Evolutionary conservation across 1,140 invertebrate genomes (phyloP).

Genomic region (Vollenhovia emeryi): DNA sequence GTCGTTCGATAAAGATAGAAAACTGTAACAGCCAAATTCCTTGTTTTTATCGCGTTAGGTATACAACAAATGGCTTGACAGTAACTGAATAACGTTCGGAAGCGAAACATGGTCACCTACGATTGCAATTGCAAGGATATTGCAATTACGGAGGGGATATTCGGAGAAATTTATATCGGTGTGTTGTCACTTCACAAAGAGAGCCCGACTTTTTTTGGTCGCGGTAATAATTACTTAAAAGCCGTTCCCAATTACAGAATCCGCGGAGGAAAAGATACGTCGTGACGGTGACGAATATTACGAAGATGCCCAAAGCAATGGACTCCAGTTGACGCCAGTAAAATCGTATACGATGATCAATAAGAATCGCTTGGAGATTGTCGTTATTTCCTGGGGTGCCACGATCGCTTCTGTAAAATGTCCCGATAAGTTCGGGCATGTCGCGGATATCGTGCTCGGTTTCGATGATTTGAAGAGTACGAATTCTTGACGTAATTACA

Average conservation of each 20-base stretch:
- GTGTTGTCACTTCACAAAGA: constrained; percentile 21
- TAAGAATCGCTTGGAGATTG: constrained; percentile 84
- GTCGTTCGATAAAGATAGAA: not conserved
- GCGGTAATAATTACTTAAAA: constrained; percentile 1
- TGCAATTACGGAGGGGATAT: constrained; percentile 75
- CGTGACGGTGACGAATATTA: not conserved
- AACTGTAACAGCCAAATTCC: not conserved
- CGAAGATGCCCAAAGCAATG: not conserved
- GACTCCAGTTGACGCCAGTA: constrained; percentile 62
- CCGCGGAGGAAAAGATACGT: not conserved
- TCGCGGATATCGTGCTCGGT: constrained; percentile 89
- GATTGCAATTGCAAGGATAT: constrained; percentile 72
- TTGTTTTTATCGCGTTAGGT: not conserved
- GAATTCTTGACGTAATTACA: constrained; percentile 22
- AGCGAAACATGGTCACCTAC: constrained; percentile 64
- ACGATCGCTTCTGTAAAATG: constrained; percentile 88
- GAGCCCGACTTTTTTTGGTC: not conserved
- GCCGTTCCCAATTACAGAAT: not conserved
- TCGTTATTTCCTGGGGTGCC: constrained; percentile 89
- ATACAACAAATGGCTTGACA: not conserved
- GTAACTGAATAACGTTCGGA: constrained; percentile 15
- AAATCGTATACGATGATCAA: constrained; percentile 86
- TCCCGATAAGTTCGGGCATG: constrained; percentile 88
- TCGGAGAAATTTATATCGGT: constrained; percentile 74
- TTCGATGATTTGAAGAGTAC: constrained; percentile 88